phyloP scores from a whole-genome alignment of 2,113 vertebrate species.

The Coreoperca whiteheadi region DNA sequence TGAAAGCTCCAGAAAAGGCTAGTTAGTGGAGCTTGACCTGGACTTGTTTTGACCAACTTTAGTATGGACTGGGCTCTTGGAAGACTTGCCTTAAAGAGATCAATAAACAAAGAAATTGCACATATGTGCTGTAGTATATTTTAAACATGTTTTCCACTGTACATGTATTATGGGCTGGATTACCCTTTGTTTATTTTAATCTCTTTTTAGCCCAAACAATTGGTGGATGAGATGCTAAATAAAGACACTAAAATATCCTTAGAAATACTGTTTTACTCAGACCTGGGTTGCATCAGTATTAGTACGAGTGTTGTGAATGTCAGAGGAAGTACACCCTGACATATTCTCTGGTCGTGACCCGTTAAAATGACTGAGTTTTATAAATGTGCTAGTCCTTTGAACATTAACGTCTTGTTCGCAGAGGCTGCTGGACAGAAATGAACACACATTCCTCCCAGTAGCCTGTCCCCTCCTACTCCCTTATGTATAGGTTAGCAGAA shows the following conservation, averaged over 20 bases:
- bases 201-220: too few relatives aligned
- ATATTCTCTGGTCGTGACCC: slow-evolving; percentile 31
- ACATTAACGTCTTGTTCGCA: slow-evolving; percentile 13
- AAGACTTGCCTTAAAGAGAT: not conserved
- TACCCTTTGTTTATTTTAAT: not conserved
- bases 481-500: slow-evolving; percentile 25
- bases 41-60: not conserved
- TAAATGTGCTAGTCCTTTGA: not conserved
- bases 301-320: not conserved
- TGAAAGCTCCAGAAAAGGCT: not conserved
- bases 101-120: not conserved
- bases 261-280: not conserved
- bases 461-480: slow-evolving; percentile 27
- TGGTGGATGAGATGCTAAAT: not conserved
- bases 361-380: slow-evolving; percentile 13
- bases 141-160: not conserved
- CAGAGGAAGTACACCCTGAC: not conserved
- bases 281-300: not conserved
- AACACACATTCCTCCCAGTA: slow-evolving; percentile 22
- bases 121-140: not conserved
- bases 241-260: not conserved
- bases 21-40: not conserved
- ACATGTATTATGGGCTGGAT: not conserved
- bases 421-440: slow-evolving; percentile 26
- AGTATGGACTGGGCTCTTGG: not conserved